These are phyloP conservation scores for Toxonevra muliebris DNA, from an alignment of 2,888 invertebrate genomes.

Conservation along the genomic window DNA sequence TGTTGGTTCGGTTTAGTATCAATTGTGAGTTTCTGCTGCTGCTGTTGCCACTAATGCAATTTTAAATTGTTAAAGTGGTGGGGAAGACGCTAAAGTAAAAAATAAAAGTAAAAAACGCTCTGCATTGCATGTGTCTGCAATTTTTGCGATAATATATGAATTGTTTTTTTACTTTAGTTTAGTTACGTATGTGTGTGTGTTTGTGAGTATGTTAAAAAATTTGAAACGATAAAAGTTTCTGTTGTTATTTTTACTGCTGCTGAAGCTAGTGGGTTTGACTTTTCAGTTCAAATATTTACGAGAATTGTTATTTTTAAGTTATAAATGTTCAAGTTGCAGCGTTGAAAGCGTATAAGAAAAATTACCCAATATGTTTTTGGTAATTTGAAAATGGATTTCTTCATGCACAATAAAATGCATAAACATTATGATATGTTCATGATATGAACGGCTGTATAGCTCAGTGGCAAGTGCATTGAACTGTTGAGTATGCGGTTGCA, in stretches of 20 bases:
- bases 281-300: too few species aligned
- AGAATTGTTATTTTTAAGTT: too few species aligned
- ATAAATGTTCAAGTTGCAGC: too few species aligned
- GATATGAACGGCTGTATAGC: too few species aligned
- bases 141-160: constrained; percentile 26
- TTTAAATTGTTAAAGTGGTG: constrained; percentile 24
- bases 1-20: constrained; percentile 12
- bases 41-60: constrained; percentile 28
- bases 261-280: too few species aligned
- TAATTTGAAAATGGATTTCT: too few species aligned
- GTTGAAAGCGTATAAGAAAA: too few species aligned
- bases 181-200: neutral
- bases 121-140: constrained; percentile 20
- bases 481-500: too few species aligned
- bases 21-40: constrained; percentile 26
- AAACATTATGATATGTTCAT: too few species aligned
- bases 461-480: too few species aligned
- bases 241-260: constrained; percentile 19
- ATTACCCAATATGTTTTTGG: too few species aligned
- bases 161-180: constrained; percentile 3
- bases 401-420: too few species aligned
- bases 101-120: neutral
- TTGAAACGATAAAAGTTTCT: constrained; percentile 31
- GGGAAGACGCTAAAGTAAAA: neutral
- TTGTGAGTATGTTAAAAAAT: constrained; percentile 18